Evolutionary conservation across 2,888 invertebrate species (phyloP).

Genomic region (Andrena bicolor): DNA sequence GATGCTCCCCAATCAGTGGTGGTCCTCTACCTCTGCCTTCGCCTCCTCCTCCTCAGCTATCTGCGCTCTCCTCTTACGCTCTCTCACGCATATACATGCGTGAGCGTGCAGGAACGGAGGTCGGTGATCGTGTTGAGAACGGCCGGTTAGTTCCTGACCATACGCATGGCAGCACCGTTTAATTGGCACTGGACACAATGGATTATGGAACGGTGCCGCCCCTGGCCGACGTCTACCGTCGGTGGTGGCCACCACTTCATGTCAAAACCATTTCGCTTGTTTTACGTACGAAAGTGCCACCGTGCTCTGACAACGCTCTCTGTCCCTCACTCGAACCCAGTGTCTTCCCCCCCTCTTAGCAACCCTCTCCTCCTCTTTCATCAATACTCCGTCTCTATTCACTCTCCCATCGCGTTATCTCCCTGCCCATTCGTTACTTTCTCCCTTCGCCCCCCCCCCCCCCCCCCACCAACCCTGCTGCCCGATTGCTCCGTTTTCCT

Average conservation of each 20-base stretch:
- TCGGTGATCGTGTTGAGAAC: constrained; percentile 81
- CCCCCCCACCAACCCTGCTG: not conserved
- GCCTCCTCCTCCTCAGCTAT: constrained; percentile 56
- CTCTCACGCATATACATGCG: constrained; percentile 56
- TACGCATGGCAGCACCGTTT: constrained; percentile 85
- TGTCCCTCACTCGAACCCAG: not conserved
- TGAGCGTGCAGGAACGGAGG: constrained; percentile 69
- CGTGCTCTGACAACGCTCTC: constrained; percentile 43
- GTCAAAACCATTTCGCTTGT: constrained; percentile 84
- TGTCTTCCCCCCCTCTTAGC: not conserved
- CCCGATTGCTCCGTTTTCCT: not conserved
- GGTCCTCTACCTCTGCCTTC: constrained; percentile 70
- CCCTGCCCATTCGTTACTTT: not conserved
- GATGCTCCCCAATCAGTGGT: constrained; percentile 85
- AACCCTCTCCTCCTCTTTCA: not conserved
- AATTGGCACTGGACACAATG: constrained; percentile 85
- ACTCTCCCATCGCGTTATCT: constrained; percentile 4
- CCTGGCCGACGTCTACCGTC: constrained; percentile 27
- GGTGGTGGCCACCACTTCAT: constrained; percentile 76
- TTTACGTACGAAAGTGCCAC: constrained; percentile 75
- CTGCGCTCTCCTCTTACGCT: constrained; percentile 61
- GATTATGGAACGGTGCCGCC: constrained; percentile 81
- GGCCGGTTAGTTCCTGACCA: constrained; percentile 83
- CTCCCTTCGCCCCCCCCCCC: not conserved
- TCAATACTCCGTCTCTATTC: not conserved